These are phyloP conservation scores for Drosophila greeni DNA, from an alignment of 2,888 invertebrate genomes.

Conservation along the genomic window DNA sequence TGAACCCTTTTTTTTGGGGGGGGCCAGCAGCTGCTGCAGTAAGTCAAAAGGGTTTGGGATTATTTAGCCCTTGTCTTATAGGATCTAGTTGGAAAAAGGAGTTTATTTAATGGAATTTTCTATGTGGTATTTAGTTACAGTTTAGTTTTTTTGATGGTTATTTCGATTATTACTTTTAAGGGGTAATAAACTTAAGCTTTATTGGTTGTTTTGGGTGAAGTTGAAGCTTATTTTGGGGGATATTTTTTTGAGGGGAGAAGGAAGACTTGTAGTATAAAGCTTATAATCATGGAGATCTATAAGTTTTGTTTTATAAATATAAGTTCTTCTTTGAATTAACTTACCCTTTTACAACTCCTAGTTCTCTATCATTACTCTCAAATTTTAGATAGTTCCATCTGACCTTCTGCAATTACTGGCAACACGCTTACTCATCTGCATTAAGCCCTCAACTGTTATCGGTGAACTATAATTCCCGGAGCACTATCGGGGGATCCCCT, in stretches of 20 bases:
- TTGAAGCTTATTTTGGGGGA: too few species aligned
- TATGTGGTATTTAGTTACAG: too few species aligned
- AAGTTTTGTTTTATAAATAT: too few species aligned
- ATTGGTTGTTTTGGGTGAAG: neutral
- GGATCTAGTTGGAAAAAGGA: conserved; percentile 13
- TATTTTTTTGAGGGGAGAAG: too few species aligned
- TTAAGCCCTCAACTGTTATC: conserved; percentile 32
- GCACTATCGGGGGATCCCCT: conserved; percentile 4
- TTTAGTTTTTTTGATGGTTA: conserved; percentile 18
- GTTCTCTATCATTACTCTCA: neutral
- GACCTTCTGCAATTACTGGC: neutral
- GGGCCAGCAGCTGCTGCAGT: conserved; percentile 24
- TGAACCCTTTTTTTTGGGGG: conserved; percentile 12
- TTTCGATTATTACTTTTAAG: neutral
- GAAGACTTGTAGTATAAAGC: too few species aligned
- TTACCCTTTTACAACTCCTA: too few species aligned
- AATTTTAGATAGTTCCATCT: neutral
- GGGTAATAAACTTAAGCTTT: neutral
- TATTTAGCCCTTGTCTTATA: conserved; percentile 15
- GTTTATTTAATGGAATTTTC: conserved; percentile 24
- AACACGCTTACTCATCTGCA: conserved; percentile 9
- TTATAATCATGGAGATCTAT: too few species aligned
- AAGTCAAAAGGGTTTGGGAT: conserved; percentile 38
- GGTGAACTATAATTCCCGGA: conserved; percentile 20
- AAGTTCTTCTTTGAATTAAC: too few species aligned